A percentile compares a stretch with the other conserved stretches of the same genome.
These are phyloP conservation scores for Amiota mariae DNA, from an alignment of 2,888 invertebrate species.

Conservation along the genomic window DNA sequence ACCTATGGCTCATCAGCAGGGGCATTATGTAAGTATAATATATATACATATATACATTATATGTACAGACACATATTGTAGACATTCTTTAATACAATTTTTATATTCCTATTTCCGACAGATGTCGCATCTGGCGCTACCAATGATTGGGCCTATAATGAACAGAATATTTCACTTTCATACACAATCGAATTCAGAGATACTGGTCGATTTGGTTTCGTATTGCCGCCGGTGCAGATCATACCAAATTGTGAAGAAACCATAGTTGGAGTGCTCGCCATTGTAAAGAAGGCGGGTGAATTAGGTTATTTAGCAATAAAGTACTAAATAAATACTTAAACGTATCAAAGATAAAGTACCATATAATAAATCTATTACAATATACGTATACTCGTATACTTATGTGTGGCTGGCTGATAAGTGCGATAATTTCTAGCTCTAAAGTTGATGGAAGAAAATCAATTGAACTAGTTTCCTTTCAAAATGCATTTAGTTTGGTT, in stretches of 20 bases:
- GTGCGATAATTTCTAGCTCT: not conserved
- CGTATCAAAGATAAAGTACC: not conserved
- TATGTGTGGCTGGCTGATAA: not conserved
- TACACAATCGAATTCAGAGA: slow-evolving; percentile 77
- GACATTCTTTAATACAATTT: not conserved
- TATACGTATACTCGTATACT: too few species aligned
- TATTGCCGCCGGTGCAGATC: slow-evolving; percentile 79
- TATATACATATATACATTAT: too few species aligned
- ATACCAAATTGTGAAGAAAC: slow-evolving; percentile 77
- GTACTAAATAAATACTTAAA: slow-evolving; percentile 33
- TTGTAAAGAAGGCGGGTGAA: slow-evolving; percentile 70
- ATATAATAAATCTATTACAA: slow-evolving; percentile 42
- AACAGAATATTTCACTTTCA: slow-evolving; percentile 74
- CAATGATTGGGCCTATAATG: slow-evolving; percentile 76
- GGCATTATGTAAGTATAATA: slow-evolving; percentile 74
- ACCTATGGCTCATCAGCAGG: slow-evolving; percentile 75
- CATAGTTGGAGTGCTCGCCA: slow-evolving; percentile 73
- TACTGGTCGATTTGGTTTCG: slow-evolving; percentile 79
- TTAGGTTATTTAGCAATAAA: slow-evolving; percentile 54
- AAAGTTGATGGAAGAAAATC: not conserved
- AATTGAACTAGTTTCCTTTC: not conserved
- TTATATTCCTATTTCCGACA: slow-evolving; percentile 37
- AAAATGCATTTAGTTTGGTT: slow-evolving; percentile 55
- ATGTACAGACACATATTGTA: not conserved
- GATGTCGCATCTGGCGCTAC: slow-evolving; percentile 71